Evolutionary conservation across 2,888 invertebrate species (phyloP), one percentile per base, ranked within the genome.

Genomic region (Melanophora roralis): DNA sequence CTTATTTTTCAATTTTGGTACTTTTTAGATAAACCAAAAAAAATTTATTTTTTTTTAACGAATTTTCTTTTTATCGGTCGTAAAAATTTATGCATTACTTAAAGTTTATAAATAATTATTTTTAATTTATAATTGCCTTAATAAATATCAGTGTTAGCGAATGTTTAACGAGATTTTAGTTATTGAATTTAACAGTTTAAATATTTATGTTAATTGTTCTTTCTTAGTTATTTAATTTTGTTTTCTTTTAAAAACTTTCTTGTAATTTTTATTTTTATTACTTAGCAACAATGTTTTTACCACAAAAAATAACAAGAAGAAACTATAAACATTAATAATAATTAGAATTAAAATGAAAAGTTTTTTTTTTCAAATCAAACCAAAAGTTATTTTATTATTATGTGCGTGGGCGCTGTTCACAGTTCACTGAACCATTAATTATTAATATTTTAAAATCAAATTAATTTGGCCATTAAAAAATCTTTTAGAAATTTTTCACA

Each of bases 401-500:
- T 19, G 8, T 27, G 7, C n/a, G 16, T n/a, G 23, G 23, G 16
- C 3, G 27, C n/a, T 36, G 49, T 51, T 60, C 6, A 64, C 73
- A 73, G 73, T 64, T 73, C 73, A 57, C 19, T 73, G 73, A 64
- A 57, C 73, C 32, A 57, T 23, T 27, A 38, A 71, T 40, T 71
- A 38, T 32, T 71, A 49, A 60, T 40, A 19, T 59, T 49, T 23
- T 57, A 38, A 27, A 57, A 57, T 49, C 38, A 8, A 47, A 57
- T 69, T 59, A 32, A 8, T 69, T 21, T 47, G 45, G 21, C 27
- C 14, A 49, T 23, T 8, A 23, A 8, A 23, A 69, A 57, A 57
- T 12, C 32, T 57, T 43, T 53, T 43, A 19, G 32, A 34, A 21
- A 57, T 53, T 53, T 16, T 16, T 12, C 9, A 16, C 14, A 32